These are phyloP conservation scores for Pseudoatta argentina DNA, from an alignment of 1,140 invertebrate genomes.

Conservation along the genomic window DNA sequence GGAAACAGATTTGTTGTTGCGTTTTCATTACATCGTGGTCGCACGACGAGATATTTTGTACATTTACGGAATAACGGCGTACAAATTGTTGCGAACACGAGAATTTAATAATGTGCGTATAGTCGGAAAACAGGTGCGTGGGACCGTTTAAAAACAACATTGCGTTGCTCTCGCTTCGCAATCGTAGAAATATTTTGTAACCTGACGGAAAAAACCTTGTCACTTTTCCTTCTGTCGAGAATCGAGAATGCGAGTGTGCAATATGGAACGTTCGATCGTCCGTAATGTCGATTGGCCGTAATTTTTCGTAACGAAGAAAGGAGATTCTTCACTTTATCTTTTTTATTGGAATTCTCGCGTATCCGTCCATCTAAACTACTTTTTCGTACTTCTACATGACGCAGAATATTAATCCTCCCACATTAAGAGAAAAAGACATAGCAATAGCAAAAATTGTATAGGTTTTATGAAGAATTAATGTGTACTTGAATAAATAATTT, in stretches of 20 bases:
- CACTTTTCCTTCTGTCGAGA: slow-evolving; percentile 15
- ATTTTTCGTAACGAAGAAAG: not conserved
- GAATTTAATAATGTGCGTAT: slow-evolving; percentile 40
- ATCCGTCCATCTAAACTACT: not conserved
- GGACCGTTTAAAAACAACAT: slow-evolving; percentile 18
- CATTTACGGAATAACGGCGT: not conserved
- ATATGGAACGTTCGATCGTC: slow-evolving; percentile 5
- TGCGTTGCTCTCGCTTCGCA: not conserved
- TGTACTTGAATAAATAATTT: too few relatives aligned
- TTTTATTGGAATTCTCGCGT: not conserved
- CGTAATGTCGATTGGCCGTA: slow-evolving; percentile 17
- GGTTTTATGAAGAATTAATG: too few relatives aligned
- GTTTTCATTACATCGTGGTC: slow-evolving; percentile 6
- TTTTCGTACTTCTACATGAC: not conserved
- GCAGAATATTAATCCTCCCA: not conserved
- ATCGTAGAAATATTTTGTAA: slow-evolving; percentile 38
- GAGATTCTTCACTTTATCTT: not conserved
- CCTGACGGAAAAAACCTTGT: slow-evolving; percentile 12
- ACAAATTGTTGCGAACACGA: slow-evolving; percentile 31
- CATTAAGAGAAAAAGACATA: too few relatives aligned
- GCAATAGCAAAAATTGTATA: too few relatives aligned
- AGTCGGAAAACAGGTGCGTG: not conserved
- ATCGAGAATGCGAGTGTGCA: slow-evolving; percentile 31
- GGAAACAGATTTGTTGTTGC: not conserved
- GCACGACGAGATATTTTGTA: not conserved